A percentile compares a stretch with the other conserved stretches of the same genome.
Evolutionary conservation across 2,797 vertebrate genomes (phyloP).

Genomic region (Phalloptychus januarius): DNA sequence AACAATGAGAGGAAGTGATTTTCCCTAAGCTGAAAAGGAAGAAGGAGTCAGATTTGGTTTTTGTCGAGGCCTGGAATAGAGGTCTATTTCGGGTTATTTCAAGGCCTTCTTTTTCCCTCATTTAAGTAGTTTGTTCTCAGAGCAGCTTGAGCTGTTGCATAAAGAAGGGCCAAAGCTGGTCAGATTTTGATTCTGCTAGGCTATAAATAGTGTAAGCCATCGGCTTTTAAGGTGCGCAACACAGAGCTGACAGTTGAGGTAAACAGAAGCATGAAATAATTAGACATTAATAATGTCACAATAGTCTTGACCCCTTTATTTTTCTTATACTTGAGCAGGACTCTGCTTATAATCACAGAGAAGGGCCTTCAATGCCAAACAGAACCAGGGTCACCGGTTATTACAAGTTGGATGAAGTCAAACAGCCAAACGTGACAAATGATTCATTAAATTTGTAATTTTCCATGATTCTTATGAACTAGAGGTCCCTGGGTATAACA

Average conservation of each 20-base stretch:
- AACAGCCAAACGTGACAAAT: conserved; percentile 1
- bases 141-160: conserved; percentile 59
- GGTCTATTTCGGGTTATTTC: conserved; percentile 64
- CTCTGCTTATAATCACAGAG: conserved; percentile 5
- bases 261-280: conserved; percentile 32
- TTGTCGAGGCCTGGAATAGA: conserved; percentile 54
- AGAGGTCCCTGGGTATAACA: conserved; percentile 23
- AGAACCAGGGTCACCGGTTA: not conserved
- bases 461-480: conserved; percentile 48
- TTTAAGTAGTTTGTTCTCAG: conserved; percentile 70
- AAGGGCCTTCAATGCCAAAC: conserved; percentile 23
- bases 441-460: conserved; percentile 17
- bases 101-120: conserved; percentile 59
- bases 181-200: conserved; percentile 68
- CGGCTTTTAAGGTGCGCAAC: conserved; percentile 69
- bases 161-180: conserved; percentile 73
- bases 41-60: conserved; percentile 55
- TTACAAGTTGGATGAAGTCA: not conserved
- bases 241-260: conserved; percentile 63
- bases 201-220: conserved; percentile 76
- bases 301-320: not conserved
- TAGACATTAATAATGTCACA: conserved; percentile 30
- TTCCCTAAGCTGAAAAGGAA: conserved; percentile 58
- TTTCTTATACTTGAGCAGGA: conserved; percentile 23
- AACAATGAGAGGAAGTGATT: conserved; percentile 69